phyloP scores from a whole-genome alignment of 2,797 vertebrate genomes.

The Macrochelys suwanniensis region DNA sequence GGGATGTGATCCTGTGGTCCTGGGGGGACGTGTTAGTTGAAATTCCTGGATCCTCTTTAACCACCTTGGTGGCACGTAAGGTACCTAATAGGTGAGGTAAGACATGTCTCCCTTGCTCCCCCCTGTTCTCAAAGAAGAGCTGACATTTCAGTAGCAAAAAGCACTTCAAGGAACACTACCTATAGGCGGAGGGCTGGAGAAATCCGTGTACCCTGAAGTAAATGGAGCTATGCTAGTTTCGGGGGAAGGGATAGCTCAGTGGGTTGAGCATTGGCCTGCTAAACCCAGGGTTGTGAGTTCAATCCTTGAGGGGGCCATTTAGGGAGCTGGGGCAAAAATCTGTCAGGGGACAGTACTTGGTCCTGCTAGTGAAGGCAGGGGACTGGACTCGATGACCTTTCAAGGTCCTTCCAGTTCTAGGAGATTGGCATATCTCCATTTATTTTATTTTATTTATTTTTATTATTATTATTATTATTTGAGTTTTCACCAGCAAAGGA shows the following conservation, averaged over 20 bases:
- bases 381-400: no score
- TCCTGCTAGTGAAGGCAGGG: no score
- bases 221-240: not conserved
- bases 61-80: not conserved
- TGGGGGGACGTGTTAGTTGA: not conserved
- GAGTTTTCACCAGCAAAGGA: not conserved
- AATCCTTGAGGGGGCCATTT: no score
- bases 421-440: no score
- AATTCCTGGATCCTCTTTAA: not conserved
- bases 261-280: no score
- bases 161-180: not conserved
- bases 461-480: no score
- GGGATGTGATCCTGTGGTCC: not conserved
- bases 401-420: no score
- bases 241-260: no score
- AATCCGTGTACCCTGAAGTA: rapidly evolving
- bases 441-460: no score
- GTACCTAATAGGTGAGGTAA: not conserved
- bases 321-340: no score
- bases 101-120: not conserved
- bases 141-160: not conserved
- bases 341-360: no score
- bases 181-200: not conserved
- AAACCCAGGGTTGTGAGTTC: no score
- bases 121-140: not conserved